Conservation (phyloP, 2,888 invertebrate species). For the Neocrepidodera transversa region DNA sequence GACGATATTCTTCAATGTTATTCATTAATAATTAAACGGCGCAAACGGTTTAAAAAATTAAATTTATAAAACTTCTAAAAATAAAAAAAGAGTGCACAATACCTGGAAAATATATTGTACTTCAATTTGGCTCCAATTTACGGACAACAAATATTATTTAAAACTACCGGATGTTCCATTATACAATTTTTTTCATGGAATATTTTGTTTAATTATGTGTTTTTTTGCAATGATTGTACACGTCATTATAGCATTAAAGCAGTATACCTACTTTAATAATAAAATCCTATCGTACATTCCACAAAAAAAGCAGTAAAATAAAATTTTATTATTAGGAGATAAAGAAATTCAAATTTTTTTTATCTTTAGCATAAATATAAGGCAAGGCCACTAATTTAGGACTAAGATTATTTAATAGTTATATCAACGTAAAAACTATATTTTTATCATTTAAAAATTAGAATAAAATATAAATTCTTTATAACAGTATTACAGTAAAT, state of each 20-base stretch:
- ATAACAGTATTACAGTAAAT: too few relatives aligned
- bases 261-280: not conserved
- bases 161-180: conserved; percentile 21
- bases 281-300: too few relatives aligned
- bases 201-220: conserved; percentile 17
- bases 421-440: too few relatives aligned
- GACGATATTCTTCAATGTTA: too few relatives aligned
- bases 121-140: too few relatives aligned
- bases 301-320: not conserved
- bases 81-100: too few relatives aligned
- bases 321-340: not conserved
- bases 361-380: conserved; percentile 4
- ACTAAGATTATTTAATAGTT: conserved; percentile 16
- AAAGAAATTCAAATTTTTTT: conserved; percentile 21
- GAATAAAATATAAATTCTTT: too few relatives aligned
- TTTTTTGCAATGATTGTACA: conserved; percentile 17
- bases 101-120: too few relatives aligned
- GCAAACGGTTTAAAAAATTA: too few relatives aligned
- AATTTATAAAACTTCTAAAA: too few relatives aligned
- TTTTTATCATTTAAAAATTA: too few relatives aligned
- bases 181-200: conserved; percentile 20
- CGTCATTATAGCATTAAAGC: conserved; percentile 11
- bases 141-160: not conserved
- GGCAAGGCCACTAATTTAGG: conserved; percentile 22
- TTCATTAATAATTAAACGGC: too few relatives aligned